These are phyloP conservation scores for Apistogramma diplotaenia DNA, from an alignment of 2,113 vertebrate species.

Conservation along the genomic window DNA sequence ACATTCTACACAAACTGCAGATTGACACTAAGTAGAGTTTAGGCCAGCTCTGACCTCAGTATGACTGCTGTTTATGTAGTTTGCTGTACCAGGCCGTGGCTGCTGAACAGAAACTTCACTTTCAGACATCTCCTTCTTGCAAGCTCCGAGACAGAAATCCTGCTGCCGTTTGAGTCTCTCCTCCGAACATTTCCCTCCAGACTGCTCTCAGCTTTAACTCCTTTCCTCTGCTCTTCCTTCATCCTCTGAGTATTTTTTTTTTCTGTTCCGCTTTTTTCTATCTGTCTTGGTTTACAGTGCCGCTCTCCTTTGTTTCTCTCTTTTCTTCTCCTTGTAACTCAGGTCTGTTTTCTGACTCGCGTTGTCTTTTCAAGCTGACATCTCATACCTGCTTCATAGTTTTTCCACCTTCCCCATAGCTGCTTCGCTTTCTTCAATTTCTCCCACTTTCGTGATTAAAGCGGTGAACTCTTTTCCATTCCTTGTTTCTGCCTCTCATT, in stretches of 20 bases:
- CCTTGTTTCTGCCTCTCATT: not conserved
- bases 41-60: not conserved
- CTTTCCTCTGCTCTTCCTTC: slow-evolving; percentile 12
- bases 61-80: slow-evolving; percentile 3
- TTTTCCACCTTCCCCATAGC: not conserved
- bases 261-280: not conserved
- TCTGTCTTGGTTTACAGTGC: slow-evolving; percentile 2
- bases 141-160: slow-evolving; percentile 4
- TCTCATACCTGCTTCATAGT: slow-evolving; percentile 1
- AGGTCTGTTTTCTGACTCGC: slow-evolving; percentile 8
- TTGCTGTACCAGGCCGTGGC: slow-evolving; percentile 6
- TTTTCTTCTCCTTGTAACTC: not conserved
- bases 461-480: not conserved
- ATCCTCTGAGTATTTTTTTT: slow-evolving; percentile 18
- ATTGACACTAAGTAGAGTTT: not conserved
- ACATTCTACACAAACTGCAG: not conserved
- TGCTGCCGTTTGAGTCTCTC: not conserved
- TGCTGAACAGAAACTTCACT: slow-evolving; percentile 4
- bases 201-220: slow-evolving; percentile 10
- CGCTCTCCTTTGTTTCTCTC: slow-evolving; percentile 11
- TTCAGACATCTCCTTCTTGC: not conserved
- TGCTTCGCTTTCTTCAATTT: not conserved
- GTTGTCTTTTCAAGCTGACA: not conserved
- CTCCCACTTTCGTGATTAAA: slow-evolving; percentile 7
- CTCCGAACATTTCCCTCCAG: slow-evolving; percentile 5